Conservation (phyloP, 2,888 invertebrate genomes). For the Actias luna region DNA sequence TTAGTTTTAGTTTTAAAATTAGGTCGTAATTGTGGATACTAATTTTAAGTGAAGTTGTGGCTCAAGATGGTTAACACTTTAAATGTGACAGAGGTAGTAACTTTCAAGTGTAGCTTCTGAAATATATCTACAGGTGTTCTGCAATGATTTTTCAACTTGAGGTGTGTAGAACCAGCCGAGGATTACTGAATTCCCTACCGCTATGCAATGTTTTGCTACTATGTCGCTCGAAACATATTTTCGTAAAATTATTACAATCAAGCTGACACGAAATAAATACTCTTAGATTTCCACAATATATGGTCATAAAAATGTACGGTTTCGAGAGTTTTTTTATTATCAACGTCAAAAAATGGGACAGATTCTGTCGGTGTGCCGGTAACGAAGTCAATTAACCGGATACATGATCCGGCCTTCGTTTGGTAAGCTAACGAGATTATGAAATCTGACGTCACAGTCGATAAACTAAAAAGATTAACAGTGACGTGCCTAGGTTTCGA, state of each 20-base stretch:
- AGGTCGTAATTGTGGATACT: too few relatives aligned
- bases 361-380: not conserved
- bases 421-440: not conserved
- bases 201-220: too few relatives aligned
- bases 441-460: not conserved
- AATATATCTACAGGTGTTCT: too few relatives aligned
- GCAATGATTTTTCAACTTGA: too few relatives aligned
- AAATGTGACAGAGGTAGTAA: too few relatives aligned
- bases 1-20: too few relatives aligned
- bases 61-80: too few relatives aligned
- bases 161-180: too few relatives aligned
- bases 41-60: too few relatives aligned
- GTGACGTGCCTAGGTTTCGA: not conserved
- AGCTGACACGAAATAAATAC: not conserved
- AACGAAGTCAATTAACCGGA: conserved; percentile 16
- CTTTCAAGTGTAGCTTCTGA: too few relatives aligned
- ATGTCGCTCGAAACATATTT: too few relatives aligned
- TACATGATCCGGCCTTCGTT: conserved; percentile 2
- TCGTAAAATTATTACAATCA: not conserved
- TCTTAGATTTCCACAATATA: not conserved
- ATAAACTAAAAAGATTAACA: not conserved
- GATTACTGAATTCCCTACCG: too few relatives aligned
- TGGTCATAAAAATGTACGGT: not conserved
- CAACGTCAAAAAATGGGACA: conserved; percentile 4
- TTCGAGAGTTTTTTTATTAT: not conserved